These are phyloP conservation scores for Crematogaster levior DNA, from an alignment of 2,888 invertebrate species.

Conservation along the genomic window DNA sequence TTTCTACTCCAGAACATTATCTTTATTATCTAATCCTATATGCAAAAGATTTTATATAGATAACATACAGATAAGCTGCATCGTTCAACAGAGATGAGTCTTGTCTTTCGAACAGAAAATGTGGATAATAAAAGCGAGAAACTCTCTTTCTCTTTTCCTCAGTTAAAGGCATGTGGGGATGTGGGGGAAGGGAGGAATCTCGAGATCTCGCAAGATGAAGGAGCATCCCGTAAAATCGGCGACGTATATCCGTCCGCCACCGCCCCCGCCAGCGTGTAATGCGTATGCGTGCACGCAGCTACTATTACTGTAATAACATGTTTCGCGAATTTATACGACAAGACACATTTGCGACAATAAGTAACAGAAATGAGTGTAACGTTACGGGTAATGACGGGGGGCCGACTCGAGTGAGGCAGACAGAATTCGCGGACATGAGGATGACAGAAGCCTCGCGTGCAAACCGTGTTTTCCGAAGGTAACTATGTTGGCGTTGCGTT, in stretches of 20 bases:
- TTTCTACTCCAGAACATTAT: conserved; percentile 53
- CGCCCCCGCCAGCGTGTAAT: background rate
- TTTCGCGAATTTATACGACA: conserved; percentile 74
- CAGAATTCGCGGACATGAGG: conserved; percentile 61
- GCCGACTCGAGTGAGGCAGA: conserved; percentile 31
- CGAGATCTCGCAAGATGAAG: conserved; percentile 25
- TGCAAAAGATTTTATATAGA: background rate
- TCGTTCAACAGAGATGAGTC: background rate
- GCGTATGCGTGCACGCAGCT: conserved; percentile 41
- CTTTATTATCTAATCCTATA: conserved; percentile 41
- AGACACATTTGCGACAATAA: conserved; percentile 66
- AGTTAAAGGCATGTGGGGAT: background rate
- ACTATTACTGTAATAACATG: conserved; percentile 53
- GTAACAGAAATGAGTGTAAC: conserved; percentile 66
- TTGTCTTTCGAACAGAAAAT: background rate
- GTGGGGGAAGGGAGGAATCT: background rate
- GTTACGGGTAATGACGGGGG: conserved; percentile 61
- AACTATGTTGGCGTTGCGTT: conserved; percentile 58
- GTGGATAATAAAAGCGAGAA: background rate
- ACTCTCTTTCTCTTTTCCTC: background rate
- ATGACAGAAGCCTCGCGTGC: conserved; percentile 60
- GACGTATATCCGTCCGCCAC: conserved; percentile 8
- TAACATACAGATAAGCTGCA: background rate
- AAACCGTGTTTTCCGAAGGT: conserved; percentile 51
- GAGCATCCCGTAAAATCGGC: conserved; percentile 13